Evolutionary conservation across 2,113 vertebrate species (phyloP).

Genomic region (Plecotus auritus): DNA sequence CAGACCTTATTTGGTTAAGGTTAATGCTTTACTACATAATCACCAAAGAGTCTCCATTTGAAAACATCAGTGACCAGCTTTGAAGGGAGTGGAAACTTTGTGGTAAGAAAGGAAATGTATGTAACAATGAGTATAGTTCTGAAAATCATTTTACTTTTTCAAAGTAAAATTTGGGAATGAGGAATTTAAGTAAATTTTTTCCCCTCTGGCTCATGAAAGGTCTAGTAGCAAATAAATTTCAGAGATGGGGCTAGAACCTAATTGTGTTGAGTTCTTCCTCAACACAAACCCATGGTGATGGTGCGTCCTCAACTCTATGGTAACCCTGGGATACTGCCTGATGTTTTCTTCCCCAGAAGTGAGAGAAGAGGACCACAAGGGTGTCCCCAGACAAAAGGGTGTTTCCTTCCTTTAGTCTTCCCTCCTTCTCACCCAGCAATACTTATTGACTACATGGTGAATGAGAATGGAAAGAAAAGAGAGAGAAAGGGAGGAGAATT

Average conservation of each 20-base stretch:
- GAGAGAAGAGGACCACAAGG: not conserved
- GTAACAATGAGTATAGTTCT: not conserved
- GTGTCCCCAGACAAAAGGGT: not conserved
- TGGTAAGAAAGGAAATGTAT: not conserved
- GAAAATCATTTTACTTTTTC: not conserved
- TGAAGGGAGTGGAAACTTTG: not conserved
- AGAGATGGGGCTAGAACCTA: not conserved
- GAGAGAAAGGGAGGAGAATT: not conserved
- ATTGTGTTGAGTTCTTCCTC: not conserved
- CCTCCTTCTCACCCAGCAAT: not conserved
- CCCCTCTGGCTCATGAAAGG: not conserved
- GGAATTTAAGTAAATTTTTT: not conserved
- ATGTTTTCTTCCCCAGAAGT: not conserved
- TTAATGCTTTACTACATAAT: not conserved
- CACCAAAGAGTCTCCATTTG: not conserved
- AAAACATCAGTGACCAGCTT: not conserved
- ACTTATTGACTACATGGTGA: not conserved
- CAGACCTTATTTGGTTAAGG: not conserved
- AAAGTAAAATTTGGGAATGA: not conserved
- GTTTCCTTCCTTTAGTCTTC: not conserved
- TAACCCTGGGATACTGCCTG: no score
- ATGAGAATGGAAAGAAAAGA: not conserved
- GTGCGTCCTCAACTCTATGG: accelerated
- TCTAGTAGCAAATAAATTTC: not conserved
- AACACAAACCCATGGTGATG: not conserved